phyloP scores from a whole-genome alignment of 2,888 invertebrate species.

The Xylota segnis region DNA sequence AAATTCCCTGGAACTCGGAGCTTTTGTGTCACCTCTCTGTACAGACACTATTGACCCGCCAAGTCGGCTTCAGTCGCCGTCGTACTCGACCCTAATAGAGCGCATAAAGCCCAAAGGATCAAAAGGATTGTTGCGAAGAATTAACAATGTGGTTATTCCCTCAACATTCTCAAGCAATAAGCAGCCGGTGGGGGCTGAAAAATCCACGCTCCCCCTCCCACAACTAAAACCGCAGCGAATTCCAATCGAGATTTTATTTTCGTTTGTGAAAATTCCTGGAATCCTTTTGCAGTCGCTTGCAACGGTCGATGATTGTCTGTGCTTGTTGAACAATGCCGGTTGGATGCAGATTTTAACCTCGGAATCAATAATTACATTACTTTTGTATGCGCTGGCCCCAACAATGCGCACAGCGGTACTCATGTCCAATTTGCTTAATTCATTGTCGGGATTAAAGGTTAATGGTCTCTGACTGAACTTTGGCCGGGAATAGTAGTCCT shows the following conservation, averaged over 20 bases:
- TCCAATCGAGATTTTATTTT: background rate
- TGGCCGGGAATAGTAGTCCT: background rate
- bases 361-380: slow-evolving; percentile 36
- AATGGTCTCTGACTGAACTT: slow-evolving; percentile 21
- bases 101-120: background rate
- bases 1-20: slow-evolving; percentile 11
- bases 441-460: slow-evolving; percentile 62
- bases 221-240: slow-evolving; percentile 5
- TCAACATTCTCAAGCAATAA: background rate
- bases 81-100: slow-evolving; percentile 3
- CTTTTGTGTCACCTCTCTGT: background rate
- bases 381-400: background rate
- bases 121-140: background rate
- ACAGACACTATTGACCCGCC: no score
- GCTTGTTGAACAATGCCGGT: background rate
- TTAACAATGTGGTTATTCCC: background rate
- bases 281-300: background rate
- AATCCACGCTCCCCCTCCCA: no score
- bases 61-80: background rate
- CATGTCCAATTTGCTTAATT: slow-evolving; percentile 64
- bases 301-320: background rate
- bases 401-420: slow-evolving; percentile 27
- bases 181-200: background rate
- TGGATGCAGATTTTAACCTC: slow-evolving; percentile 18
- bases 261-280: background rate